Evolutionary conservation across 2,888 invertebrate genomes (phyloP).

Genomic region (Caenorhabditis parvicauda): DNA sequence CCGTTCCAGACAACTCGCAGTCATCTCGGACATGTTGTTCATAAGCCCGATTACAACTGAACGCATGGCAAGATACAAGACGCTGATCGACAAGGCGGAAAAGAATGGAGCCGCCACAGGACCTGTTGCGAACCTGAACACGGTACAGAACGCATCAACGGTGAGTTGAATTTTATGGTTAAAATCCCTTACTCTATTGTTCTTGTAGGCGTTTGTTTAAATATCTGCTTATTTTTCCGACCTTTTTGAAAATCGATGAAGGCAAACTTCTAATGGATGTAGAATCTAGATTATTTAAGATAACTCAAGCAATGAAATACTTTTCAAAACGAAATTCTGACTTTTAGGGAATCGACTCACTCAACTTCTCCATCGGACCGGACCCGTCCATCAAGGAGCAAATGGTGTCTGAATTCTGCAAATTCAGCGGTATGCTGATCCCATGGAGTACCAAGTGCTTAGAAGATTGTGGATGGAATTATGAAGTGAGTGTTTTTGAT

Average conservation of each 20-base stretch:
- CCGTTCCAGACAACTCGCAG: constrained; percentile 60
- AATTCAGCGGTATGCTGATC: constrained; percentile 48
- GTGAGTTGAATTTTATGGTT: too few species aligned
- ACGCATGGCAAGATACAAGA: constrained; percentile 41
- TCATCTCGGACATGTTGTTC: constrained; percentile 64
- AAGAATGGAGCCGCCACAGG: constrained; percentile 14
- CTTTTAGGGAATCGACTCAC: constrained; percentile 19
- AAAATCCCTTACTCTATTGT: too few species aligned
- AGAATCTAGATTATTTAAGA: too few species aligned
- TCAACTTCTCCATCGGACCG: constrained; percentile 32
- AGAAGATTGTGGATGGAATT: constrained; percentile 51
- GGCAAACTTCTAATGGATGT: too few species aligned
- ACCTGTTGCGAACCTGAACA: constrained; percentile 7
- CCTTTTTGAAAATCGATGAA: too few species aligned
- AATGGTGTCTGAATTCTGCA: constrained; percentile 48
- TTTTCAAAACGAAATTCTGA: too few species aligned
- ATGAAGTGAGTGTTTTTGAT: constrained; percentile 44
- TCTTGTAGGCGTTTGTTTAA: too few species aligned
- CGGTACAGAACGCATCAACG: constrained; percentile 3
- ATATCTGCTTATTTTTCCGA: too few species aligned
- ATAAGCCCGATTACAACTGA: constrained; percentile 66
- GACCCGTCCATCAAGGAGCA: constrained; percentile 17
- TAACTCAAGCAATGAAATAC: too few species aligned
- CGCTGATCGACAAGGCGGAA: constrained; percentile 17
- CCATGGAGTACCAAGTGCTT: constrained; percentile 54